Evolutionary conservation across 2,888 invertebrate genomes (phyloP).

Genomic region (Sthenelais limicola): DNA sequence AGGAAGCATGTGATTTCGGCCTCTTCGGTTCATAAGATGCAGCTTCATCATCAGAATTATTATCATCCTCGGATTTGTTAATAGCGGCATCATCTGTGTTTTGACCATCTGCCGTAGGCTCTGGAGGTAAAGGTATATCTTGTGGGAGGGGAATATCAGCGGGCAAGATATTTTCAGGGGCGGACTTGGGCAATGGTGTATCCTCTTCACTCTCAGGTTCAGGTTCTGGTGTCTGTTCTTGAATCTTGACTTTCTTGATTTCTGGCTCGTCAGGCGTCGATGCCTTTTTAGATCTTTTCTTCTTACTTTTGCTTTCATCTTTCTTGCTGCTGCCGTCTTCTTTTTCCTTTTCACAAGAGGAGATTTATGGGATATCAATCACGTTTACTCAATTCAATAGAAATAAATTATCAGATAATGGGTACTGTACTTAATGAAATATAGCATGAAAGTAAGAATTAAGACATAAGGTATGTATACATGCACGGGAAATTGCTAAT

Average conservation of each 20-base stretch:
- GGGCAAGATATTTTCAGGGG: not conserved
- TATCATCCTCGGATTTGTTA: not conserved
- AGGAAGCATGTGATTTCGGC: not conserved
- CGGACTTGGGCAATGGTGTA: conserved; percentile 3
- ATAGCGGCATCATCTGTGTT: not conserved
- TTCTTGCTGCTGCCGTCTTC: not conserved
- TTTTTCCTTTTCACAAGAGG: conserved; percentile 6
- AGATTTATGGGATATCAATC: no score
- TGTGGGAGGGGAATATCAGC: conserved; percentile 13
- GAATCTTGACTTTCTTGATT: no score
- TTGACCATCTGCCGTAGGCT: not conserved
- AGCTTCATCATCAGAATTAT: not conserved
- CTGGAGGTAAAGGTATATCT: conserved; percentile 12
- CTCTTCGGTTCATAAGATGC: not conserved
- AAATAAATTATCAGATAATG: no score
- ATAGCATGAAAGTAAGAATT: no score
- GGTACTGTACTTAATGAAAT: no score
- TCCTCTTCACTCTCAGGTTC: no score
- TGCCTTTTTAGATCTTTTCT: not conserved
- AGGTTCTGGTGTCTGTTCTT: not conserved
- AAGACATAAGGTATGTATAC: no score
- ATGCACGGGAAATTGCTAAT: no score
- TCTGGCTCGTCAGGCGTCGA: not conserved
- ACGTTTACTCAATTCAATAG: no score
- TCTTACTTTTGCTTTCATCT: not conserved